A percentile compares a stretch with the other conserved stretches of the same genome.
phyloP scores from a whole-genome alignment of 2,888 invertebrate species.

The Temnothorax rugatulus region DNA sequence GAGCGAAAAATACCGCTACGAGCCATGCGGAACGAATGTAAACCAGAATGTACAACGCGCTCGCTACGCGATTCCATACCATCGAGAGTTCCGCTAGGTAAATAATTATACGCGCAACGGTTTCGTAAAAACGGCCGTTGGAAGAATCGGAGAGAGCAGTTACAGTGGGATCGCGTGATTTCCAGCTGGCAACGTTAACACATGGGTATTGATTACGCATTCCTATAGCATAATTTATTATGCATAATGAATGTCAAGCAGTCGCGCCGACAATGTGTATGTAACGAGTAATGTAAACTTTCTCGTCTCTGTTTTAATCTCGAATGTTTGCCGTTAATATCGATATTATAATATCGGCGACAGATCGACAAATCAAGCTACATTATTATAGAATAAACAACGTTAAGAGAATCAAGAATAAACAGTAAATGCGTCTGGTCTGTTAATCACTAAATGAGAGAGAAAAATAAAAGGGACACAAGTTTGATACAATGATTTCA shows the following conservation, averaged over 20 bases:
- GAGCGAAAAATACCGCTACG: constrained; percentile 58
- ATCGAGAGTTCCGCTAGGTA: constrained; percentile 53
- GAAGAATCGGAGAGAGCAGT: constrained; percentile 3
- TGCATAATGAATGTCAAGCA: constrained; percentile 25
- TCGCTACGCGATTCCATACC: constrained; percentile 39
- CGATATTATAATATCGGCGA: neutral
- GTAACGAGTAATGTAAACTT: constrained; percentile 17
- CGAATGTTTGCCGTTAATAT: neutral
- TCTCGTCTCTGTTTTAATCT: constrained; percentile 20
- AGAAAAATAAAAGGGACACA: neutral
- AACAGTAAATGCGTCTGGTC: neutral
- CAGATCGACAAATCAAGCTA: neutral
- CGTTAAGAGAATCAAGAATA: neutral
- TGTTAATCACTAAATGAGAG: neutral
- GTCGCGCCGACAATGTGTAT: neutral
- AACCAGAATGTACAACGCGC: constrained; percentile 56
- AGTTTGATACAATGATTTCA: neutral
- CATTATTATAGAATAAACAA: neutral
- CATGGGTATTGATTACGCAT: constrained; percentile 39
- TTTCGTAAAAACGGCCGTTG: constrained; percentile 61
- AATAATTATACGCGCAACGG: constrained; percentile 59
- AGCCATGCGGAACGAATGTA: constrained; percentile 57
- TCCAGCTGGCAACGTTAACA: constrained; percentile 41
- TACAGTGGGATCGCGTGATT: constrained; percentile 48
- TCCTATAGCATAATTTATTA: constrained; percentile 31